Evolutionary conservation across 1,140 invertebrate genomes (phyloP), one percentile per base, ranked within the genome.

Genomic region (Chrysomallon squamiferum): DNA sequence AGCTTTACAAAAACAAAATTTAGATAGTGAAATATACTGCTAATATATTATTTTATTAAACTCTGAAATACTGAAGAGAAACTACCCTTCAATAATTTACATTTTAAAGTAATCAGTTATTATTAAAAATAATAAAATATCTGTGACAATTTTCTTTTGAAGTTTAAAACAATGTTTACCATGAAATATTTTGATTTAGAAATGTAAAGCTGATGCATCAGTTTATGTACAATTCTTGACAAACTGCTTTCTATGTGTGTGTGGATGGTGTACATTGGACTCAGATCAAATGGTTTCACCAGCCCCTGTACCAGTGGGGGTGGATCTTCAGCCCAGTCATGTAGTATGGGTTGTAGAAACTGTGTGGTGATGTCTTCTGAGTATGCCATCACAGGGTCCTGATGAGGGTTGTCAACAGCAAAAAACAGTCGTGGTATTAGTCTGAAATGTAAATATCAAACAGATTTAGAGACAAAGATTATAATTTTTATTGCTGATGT

Each of bases 101-200:
- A n/a, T n/a, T n/a, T n/a, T n/a, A n/a, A n/a, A n/a, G n/a, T n/a
- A n/a, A n/a, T n/a, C n/a, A n/a, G n/a, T n/a, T n/a, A n/a, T n/a
- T n/a, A n/a, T n/a, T n/a, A n/a, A n/a, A n/a, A n/a, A n/a, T n/a
- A n/a, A n/a, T n/a, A n/a, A n/a, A n/a, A n/a, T n/a, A n/a, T n/a
- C n/a, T n/a, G n/a, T n/a, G n/a, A n/a, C n/a, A n/a, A n/a, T n/a
- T n/a, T n/a, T n/a, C n/a, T n/a, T n/a, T n/a, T n/a, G n/a, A n/a
- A n/a, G n/a, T n/a, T n/a, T n/a, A n/a, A 38, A 38, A 7, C 35
- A 45, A 43, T 49, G 88, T 89, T 88, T 79, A 92, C 91, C 68
- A 88, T 88, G 72, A 89, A 86, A 84, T 88, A 87, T 83, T 90
- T 91, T 61, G 88, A 89, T 61, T 87, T 86, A 7, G 89, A 88